Base-by-base conservation (phyloP, 1,140 invertebrate species). In the Paracyclopina nana region DNA sequence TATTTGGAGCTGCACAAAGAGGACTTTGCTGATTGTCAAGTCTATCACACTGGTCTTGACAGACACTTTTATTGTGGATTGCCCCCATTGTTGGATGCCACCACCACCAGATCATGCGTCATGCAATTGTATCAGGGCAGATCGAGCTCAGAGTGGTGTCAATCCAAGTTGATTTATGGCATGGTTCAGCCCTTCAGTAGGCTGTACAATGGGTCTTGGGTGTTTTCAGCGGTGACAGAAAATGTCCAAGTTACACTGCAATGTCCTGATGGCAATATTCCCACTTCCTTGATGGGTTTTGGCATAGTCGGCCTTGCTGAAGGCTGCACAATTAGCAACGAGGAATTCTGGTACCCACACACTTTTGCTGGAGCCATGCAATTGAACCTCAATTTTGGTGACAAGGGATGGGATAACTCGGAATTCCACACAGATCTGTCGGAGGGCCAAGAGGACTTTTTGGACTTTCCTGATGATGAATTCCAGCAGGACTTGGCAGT, bases 151-250 rank as follows among this genome's bases (percentile, higher is more conserved):
- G 50, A 34, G 8, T 20, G 34, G 20, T 52, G 50, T 26, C 50
- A 52, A 27, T 24, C 16, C 5, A 22, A 27, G 24, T 18, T 52
- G 11, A 52, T 16, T 9, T 41, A 52, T 43, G 50, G 50, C 16
- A 28, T 52, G 20, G 50, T 52, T 12, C 30, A 44, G 6, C 50
- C 50, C 14, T 52, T 52, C 22, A 52, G 27, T 27, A 9, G 50
- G 3, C 40, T 52, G 2, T 45, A 52, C 20, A 52, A 52, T 43
- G 50, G 50, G 2, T 52, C 50, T n/a, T 52, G 50, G 50, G 27
- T 52, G n/a, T 52, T 52, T 45, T 14, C 50, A 9, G 50, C 50
- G 11, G 16, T 52, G 20, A 43, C 12, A 43, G 38, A 44, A 5
- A 34, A 52, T 22, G 50, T 52, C 11, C 48, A 14, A 3, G 48